Base-by-base conservation (phyloP, 2,113 vertebrate species). In the Trematocara zebra region DNA sequence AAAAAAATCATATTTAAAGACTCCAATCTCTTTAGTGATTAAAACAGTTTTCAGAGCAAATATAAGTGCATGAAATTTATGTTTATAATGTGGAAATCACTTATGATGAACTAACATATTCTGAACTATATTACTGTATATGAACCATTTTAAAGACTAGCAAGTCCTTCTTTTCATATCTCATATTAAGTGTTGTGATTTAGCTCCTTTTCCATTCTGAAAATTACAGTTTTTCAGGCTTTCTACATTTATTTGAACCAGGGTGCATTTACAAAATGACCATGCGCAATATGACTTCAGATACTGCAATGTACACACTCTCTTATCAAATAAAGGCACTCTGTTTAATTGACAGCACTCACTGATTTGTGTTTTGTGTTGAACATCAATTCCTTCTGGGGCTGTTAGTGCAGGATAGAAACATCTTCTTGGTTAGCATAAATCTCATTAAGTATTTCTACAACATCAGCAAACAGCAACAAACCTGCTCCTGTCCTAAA, bases 291-390 rank as follows among this genome's bases (percentile, higher is more conserved):
- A 37, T 51, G 72, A 49, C 26, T 59, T 64, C 49, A 49, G 83
- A 82, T 23, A 40, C 78, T 80, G 84, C 80, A 44, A 80, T 4
- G 3, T 67, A 53, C 20, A 67, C 31, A 59, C 57, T 35, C 79
- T 85, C 59, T 53, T 26, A 11, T 74, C 89, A 86, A 91, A 87
- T 93, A 86, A 91, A 92, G 64, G 91, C 93, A 95, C 94, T 94
- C 90, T 90, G 80, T 83, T 91, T 91, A 94, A 95, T 94, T 94
- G 91, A 92, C 93, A 91, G 85, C 86, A 87, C 86, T 87, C 83
- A 78, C 80, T 93, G 90, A 95, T 95, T 92, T 95, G 90, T 93
- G 92, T 83, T 85, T 84, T 40, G 80, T 89, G 87, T 84, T 78
- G 52, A 88, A 85, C 54, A 83, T 64, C 20, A 88, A 86, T 89